These are phyloP conservation scores for Oxyscelio sp. DNA, from an alignment of 2,888 invertebrate genomes.

Conservation along the genomic window DNA sequence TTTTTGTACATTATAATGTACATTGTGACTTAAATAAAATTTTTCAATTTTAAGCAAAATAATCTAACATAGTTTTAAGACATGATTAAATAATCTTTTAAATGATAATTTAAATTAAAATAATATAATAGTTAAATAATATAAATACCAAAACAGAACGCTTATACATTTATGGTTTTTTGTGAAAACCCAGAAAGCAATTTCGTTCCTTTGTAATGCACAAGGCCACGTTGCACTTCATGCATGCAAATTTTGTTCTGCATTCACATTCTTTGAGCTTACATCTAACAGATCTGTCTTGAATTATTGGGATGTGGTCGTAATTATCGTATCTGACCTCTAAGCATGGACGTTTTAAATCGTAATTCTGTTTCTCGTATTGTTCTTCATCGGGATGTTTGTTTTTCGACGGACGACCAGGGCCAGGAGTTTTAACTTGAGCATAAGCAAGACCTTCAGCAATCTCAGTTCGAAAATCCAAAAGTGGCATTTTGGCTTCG, in stretches of 20 bases:
- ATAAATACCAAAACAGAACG: slow-evolving; percentile 2
- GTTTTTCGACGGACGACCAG: slow-evolving; percentile 36
- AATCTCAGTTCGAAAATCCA: slow-evolving; percentile 82
- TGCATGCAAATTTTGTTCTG: slow-evolving; percentile 26
- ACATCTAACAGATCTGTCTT: background rate
- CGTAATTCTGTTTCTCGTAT: slow-evolving; percentile 4
- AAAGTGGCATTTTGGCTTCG: slow-evolving; percentile 77
- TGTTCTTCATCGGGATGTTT: slow-evolving; percentile 12
- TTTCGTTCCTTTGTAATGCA: slow-evolving; percentile 30
- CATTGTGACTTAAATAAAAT: slow-evolving; percentile 31
- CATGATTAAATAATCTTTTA: slow-evolving; percentile 6
- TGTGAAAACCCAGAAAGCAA: slow-evolving; percentile 22
- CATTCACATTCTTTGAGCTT: slow-evolving; percentile 16
- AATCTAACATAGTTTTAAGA: slow-evolving; percentile 6
- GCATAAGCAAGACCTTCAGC: slow-evolving; percentile 79
- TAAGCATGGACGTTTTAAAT: slow-evolving; percentile 11
- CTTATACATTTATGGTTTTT: slow-evolving; percentile 12
- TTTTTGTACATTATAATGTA: slow-evolving; percentile 30
- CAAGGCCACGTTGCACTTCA: slow-evolving; percentile 22
- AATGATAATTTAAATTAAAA: slow-evolving; percentile 12
- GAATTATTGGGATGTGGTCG: slow-evolving; percentile 3
- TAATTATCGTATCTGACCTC: slow-evolving; percentile 25
- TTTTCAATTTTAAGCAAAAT: slow-evolving; percentile 8
- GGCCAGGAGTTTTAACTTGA: slow-evolving; percentile 2
- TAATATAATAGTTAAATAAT: slow-evolving; percentile 16